phyloP scores from a whole-genome alignment of 2,113 vertebrate species.

The Cisticola juncidis region DNA sequence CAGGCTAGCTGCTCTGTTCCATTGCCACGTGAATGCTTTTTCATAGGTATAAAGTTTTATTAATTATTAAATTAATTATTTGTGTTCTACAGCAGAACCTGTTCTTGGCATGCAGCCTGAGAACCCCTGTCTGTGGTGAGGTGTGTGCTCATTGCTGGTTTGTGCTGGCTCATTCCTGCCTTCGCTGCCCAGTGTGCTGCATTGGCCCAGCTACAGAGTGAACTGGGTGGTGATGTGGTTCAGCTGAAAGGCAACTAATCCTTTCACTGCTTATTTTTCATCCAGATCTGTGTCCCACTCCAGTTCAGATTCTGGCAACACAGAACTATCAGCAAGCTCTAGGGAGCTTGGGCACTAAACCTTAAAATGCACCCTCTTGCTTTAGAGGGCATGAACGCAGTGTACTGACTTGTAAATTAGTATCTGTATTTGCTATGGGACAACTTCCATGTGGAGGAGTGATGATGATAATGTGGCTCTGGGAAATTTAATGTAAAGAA shows the following conservation, averaged over 20 bases:
- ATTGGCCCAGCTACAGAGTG: not conserved
- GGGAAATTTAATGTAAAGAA: not conserved
- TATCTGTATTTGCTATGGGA: accelerated
- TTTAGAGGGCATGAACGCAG: not conserved
- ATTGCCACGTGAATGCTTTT: not conserved
- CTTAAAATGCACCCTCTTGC: not conserved
- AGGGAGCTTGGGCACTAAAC: not conserved
- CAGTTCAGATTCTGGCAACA: not conserved
- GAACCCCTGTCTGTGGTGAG: not conserved
- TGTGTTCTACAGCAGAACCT: not conserved
- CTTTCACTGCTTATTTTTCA: not conserved
- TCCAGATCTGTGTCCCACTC: not conserved
- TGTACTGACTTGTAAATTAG: not conserved
- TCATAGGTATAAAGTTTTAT: not conserved
- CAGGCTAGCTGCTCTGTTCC: not conserved
- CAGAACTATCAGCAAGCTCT: not conserved
- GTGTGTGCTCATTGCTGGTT: not conserved
- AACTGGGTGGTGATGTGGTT: not conserved
- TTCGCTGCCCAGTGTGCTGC: not conserved
- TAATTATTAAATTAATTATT: too few relatives aligned
- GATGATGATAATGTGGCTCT: not conserved
- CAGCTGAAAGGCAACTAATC: not conserved
- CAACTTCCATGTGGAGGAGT: not conserved
- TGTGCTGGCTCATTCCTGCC: not conserved
- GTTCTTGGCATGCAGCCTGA: not conserved